Percentiles rank a stretch among this genome's conserved stretches.
Conservation (phyloP, 2,797 vertebrate species). For the Notoglanidium macrostoma region DNA sequence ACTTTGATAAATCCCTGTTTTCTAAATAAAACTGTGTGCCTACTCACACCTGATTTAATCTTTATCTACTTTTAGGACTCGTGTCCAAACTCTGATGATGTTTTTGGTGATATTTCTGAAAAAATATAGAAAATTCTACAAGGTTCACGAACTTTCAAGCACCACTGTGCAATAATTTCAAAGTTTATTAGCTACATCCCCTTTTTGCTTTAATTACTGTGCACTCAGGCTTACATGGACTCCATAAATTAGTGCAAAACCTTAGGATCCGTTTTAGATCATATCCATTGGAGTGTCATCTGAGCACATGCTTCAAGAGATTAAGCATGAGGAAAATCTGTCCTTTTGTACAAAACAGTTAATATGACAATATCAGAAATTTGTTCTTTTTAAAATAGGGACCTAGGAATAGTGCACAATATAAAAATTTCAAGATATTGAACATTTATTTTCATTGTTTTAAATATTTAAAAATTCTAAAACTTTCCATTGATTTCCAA, state of each 20-base stretch:
- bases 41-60: no score
- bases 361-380: background rate
- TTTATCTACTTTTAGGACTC: no score
- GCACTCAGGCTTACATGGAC: background rate
- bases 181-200: background rate
- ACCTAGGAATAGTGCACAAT: background rate
- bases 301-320: background rate
- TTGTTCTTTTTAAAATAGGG: background rate
- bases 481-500: background rate
- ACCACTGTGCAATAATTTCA: background rate
- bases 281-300: background rate
- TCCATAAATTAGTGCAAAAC: background rate
- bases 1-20: no score
- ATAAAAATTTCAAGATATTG: background rate
- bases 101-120: no score
- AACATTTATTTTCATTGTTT: background rate
- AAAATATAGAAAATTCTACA: no score
- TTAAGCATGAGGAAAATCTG: background rate
- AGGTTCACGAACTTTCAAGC: no score
- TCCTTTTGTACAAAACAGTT: background rate
- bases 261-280: background rate
- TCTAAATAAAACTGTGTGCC: no score
- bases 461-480: background rate
- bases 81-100: no score
- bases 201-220: background rate